These are phyloP conservation scores for Hydrotaea diabolus DNA, from an alignment of 2,888 invertebrate species.

Conservation along the genomic window DNA sequence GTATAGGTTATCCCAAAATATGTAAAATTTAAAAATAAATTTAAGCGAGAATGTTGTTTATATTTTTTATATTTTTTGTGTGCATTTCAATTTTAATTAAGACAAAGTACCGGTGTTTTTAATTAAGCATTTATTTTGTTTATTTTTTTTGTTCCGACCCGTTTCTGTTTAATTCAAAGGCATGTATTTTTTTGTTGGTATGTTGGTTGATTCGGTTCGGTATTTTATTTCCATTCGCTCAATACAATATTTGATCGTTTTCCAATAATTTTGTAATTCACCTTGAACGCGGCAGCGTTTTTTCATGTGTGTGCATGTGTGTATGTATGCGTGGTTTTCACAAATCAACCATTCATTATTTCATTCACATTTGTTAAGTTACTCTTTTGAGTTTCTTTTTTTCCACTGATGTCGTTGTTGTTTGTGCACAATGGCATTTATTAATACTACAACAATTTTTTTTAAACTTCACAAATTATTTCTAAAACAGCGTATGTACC, in stretches of 20 bases:
- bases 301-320: background rate
- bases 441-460: background rate
- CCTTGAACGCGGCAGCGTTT: slow-evolving; percentile 32
- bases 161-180: slow-evolving; percentile 12
- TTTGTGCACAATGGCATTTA: slow-evolving; percentile 48
- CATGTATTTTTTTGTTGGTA: background rate
- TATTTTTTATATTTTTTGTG: background rate
- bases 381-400: slow-evolving; percentile 7
- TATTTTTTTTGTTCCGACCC: background rate
- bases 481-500: slow-evolving; percentile 34
- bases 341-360: slow-evolving; percentile 33
- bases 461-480: slow-evolving; percentile 27
- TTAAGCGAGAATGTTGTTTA: background rate
- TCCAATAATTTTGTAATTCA: slow-evolving; percentile 37
- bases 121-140: background rate
- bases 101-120: background rate
- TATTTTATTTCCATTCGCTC: slow-evolving; percentile 16
- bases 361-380: slow-evolving; percentile 2
- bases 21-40: background rate
- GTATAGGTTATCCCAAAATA: background rate
- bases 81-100: background rate
- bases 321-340: background rate
- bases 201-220: background rate
- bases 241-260: background rate
- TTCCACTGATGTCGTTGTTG: slow-evolving; percentile 10